Conservation (phyloP, 1,140 invertebrate genomes). For the Latrodectus geometricus region DNA sequence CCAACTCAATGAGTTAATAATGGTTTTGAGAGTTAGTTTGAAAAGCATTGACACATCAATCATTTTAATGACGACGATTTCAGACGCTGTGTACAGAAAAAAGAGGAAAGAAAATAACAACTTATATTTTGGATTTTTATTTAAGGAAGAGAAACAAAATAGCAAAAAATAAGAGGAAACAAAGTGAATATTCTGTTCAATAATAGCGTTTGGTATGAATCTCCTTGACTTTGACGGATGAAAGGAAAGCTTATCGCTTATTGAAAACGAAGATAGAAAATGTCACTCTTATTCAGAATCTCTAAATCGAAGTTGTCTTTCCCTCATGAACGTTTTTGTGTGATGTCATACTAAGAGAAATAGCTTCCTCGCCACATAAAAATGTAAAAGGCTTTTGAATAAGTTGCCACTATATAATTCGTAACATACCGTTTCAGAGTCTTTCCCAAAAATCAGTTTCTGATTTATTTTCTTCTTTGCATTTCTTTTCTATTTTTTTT, state of each 20-base stretch:
- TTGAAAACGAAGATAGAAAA: constrained; percentile 54
- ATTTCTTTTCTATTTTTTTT: too few species aligned
- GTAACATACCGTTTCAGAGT: neutral
- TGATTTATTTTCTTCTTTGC: too few species aligned
- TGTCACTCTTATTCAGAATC: constrained; percentile 25
- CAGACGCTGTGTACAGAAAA: neutral
- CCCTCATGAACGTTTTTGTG: constrained; percentile 39
- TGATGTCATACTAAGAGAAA: constrained; percentile 36
- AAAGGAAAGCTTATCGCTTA: constrained; percentile 40
- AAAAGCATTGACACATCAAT: neutral
- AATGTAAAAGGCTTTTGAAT: constrained; percentile 17
- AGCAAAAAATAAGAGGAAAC: neutral
- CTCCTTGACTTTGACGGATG: constrained; percentile 12
- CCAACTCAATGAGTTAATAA: too few species aligned
- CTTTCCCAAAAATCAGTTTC: too few species aligned
- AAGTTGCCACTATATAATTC: neutral
- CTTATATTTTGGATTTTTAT: neutral
- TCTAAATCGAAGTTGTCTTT: constrained; percentile 45
- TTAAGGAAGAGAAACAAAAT: neutral
- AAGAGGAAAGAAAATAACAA: neutral
- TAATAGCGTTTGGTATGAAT: constrained; percentile 15
- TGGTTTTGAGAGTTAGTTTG: neutral
- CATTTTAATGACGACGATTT: neutral
- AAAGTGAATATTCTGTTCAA: constrained; percentile 15
- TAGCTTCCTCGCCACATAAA: constrained; percentile 15